These are phyloP conservation scores for Neomorphus geoffroyi DNA, from an alignment of 2,797 vertebrate genomes.

Conservation along the genomic window DNA sequence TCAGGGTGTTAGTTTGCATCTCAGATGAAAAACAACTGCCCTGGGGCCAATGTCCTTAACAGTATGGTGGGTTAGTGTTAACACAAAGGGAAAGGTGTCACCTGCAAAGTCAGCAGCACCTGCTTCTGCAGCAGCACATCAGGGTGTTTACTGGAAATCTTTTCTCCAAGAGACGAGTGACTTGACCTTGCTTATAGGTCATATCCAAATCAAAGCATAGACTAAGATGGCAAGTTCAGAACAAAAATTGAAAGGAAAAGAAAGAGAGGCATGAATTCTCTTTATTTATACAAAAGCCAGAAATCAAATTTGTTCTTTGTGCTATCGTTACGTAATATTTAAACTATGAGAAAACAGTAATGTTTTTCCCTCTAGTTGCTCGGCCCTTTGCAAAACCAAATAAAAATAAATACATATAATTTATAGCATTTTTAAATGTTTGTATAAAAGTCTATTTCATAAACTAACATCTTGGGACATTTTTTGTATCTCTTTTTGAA, in stretches of 20 bases:
- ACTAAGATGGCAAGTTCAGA: neutral
- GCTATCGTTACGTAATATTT: neutral
- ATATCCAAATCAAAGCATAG: neutral
- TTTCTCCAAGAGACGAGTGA: neutral
- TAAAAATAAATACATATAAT: neutral
- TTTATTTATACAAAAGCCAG: neutral
- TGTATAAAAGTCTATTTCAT: neutral
- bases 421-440: neutral
- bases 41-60: neutral
- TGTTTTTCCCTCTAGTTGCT: neutral
- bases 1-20: neutral
- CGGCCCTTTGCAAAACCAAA: neutral
- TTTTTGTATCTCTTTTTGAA: neutral
- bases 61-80: neutral
- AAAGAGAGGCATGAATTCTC: neutral
- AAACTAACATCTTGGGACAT: neutral
- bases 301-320: neutral
- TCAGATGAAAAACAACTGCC: neutral
- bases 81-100: neutral
- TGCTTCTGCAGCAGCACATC: neutral
- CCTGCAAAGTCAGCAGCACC: slow-evolving; percentile 7
- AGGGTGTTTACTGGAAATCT: neutral
- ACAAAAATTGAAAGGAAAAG: slow-evolving; percentile 31
- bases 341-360: neutral
- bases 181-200: neutral